Conservation (phyloP, 1,140 invertebrate genomes). For the Nixonia krombeini region DNA sequence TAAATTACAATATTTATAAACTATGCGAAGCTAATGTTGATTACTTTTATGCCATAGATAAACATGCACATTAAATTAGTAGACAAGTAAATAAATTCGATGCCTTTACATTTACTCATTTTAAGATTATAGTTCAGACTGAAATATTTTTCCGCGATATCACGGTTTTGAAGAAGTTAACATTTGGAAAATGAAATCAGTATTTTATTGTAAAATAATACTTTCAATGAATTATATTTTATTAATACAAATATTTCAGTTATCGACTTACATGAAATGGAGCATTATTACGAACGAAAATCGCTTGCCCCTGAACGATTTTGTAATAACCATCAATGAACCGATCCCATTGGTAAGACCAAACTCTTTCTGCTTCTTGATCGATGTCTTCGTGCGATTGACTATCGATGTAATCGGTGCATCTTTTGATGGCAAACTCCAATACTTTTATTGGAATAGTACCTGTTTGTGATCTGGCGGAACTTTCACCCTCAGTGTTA, state of each 20-base stretch:
- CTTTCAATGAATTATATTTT: background rate
- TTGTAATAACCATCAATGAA: conserved; percentile 76
- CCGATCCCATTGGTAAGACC: conserved; percentile 89
- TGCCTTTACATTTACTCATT: no score
- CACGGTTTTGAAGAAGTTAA: no score
- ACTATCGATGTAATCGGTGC: conserved; percentile 82
- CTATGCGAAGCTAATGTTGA: no score
- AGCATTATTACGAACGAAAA: conserved; percentile 53
- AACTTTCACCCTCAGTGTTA: conserved; percentile 73
- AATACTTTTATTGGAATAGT: conserved; percentile 81
- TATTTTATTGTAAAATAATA: conserved; percentile 4
- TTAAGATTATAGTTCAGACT: no score
- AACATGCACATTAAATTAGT: no score
- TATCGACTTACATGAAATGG: conserved; percentile 58
- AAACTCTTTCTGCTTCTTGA: conserved; percentile 78
- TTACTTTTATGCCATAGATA: no score
- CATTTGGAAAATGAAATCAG: no score
- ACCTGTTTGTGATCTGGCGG: conserved; percentile 73
- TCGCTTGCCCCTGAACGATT: conserved; percentile 57
- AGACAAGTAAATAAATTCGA: no score
- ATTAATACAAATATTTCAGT: background rate
- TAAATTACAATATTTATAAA: no score
- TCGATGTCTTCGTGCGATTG: conserved; percentile 90
- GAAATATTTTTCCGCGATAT: no score
- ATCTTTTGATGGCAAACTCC: conserved; percentile 84